Base-by-base conservation (phyloP, 2,113 vertebrate species). In the Nesogale talazaci region DNA sequence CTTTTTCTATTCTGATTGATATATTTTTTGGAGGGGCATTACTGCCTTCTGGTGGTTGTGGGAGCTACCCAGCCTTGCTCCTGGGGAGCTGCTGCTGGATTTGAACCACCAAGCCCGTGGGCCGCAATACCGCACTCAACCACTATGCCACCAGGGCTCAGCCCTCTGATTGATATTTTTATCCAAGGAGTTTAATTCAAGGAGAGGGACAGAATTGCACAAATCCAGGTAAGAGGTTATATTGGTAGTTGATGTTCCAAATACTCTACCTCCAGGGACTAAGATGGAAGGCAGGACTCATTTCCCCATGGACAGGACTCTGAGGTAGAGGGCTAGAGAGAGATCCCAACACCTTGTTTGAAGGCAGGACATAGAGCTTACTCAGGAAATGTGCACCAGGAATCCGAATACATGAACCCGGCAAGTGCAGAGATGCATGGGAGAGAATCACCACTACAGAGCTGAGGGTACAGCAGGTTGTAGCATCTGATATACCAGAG, bases 141-240 rank as follows among this genome's bases (percentile, higher is more conserved):
- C n/a, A n/a, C n/a, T n/a, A n/a, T n/a, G n/a, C n/a, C n/a, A n/a
- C n/a, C n/a, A n/a, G n/a, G n/a, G n/a, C n/a, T n/a, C n/a, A n/a
- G n/a, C n/a, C n/a, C n/a, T n/a, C n/a, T n/a, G n/a, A n/a, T n/a
- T 65, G 9, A 0, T 69, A 78, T 92, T 94, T 95, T 77, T 34
- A 88, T 72, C 67, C 27, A 94, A 81, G 74, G 79, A 80, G 19
- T 80, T 84, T 19, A 80, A 80, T 78, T 92, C 14, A 23, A 84
- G 72, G 70, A 65, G 67, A 89, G 82, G 15, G 74, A 38, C 70
- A 75, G 38, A n/a, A 27, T 77, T 82, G 82, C 23, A 74, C n/a
- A 94, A 82, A 77, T 82, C 4, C 34, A 31, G 22, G 70, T 65
- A 81, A 86, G 61, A 74, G 27, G 14, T 27, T 29, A 29, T 19